Base-by-base conservation (phyloP, 92 coral and sea anemone species). In the Epizoanthus stellaris region DNA sequence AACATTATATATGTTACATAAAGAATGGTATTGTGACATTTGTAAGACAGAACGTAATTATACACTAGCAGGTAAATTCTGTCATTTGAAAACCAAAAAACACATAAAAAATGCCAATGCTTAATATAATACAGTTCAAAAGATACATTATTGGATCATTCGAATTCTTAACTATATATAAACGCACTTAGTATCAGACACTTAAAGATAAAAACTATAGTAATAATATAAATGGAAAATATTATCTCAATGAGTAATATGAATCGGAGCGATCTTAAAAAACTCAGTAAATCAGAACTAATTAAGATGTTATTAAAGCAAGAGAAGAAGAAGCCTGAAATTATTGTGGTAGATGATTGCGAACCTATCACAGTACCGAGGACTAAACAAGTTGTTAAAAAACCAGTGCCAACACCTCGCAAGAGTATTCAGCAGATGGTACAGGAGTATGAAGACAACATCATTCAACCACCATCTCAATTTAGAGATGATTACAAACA, bases 1-100 rank as follows among this genome's bases (percentile, higher is more conserved):
- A 64, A 61, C 86, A 9, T 16, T 4, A 9, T 82, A 47, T n/a
- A 82, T 82, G 86, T 49, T 82, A 67, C 67, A 80, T 65, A 80
- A 80, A 65, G 58, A 34, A 2, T 80, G 85, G 85, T 80, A 9
- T 65, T 80, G 85, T 67, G 10, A 42, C 4, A 2, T 82, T 39
- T 66, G 86, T 3, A 82, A 67, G 9, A 68, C 39, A 16, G 52
- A 58, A 9, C 57, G 49, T 13, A 80, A 80, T 20, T 65, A 80
- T 42, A 30, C 85, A 0, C 4, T 82, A 25, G 86, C 77, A 3
- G 86, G 86, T 0, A 82, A 82, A 68, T 66, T 12, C 8, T 62
- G 49, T 53, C 85, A 80, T 40, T 42, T 80, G 39, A 80, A 80
- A 43, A 43, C 82, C 15, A 76, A 76, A 7, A 76, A 76, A 13